Conservation (phyloP, 2,888 invertebrate species). For the Siphlonurus alternatus region DNA sequence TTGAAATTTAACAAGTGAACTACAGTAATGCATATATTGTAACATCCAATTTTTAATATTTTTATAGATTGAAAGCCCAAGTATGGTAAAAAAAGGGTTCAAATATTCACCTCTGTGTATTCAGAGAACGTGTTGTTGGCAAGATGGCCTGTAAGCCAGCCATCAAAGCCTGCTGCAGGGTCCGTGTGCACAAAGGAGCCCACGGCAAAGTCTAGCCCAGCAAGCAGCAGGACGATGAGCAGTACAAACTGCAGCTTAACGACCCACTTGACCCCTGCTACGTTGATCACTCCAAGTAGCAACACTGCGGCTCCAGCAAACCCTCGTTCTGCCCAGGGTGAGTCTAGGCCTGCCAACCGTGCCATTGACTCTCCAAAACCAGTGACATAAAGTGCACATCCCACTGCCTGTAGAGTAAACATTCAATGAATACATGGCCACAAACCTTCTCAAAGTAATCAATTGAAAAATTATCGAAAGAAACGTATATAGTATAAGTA, state of each 20-base stretch:
- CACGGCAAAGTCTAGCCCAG: slow-evolving; percentile 84
- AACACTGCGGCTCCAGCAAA: slow-evolving; percentile 80
- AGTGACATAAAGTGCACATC: slow-evolving; percentile 88
- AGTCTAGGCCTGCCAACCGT: slow-evolving; percentile 52
- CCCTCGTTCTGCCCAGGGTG: slow-evolving; percentile 60
- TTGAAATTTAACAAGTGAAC: too few relatives aligned
- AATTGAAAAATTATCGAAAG: background rate
- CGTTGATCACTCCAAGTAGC: slow-evolving; percentile 74
- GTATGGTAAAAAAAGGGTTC: too few relatives aligned
- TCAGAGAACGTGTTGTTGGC: slow-evolving; percentile 63
- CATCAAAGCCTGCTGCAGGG: slow-evolving; percentile 66
- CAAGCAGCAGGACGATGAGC: slow-evolving; percentile 66
- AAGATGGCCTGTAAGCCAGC: slow-evolving; percentile 68
- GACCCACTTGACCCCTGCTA: slow-evolving; percentile 97
- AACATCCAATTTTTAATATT: too few relatives aligned
- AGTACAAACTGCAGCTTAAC: slow-evolving; percentile 86
- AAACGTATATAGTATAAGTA: background rate
- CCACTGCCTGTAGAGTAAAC: slow-evolving; percentile 81
- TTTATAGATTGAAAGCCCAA: background rate
- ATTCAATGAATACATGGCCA: slow-evolving; percentile 12
- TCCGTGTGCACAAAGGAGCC: slow-evolving; percentile 72
- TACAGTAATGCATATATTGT: too few relatives aligned
- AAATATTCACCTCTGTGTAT: slow-evolving; percentile 40
- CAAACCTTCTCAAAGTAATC: background rate
- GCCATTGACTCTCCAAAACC: slow-evolving; percentile 96